These are phyloP conservation scores for Enteromius paludinosus DNA, from an alignment of 2,797 vertebrate species.

Conservation along the genomic window DNA sequence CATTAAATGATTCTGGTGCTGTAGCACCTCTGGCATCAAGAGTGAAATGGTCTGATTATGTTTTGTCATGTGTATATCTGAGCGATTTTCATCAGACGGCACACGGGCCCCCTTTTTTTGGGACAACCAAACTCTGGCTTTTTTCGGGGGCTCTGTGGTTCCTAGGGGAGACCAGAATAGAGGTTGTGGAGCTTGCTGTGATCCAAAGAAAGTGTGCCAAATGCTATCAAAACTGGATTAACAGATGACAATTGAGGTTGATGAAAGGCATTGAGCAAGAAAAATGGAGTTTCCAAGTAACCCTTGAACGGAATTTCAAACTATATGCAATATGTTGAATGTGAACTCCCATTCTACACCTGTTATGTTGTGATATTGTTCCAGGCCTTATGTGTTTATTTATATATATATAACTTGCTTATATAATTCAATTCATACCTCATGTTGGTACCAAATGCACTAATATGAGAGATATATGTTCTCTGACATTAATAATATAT, in stretches of 20 bases:
- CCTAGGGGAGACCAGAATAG: constrained; percentile 83
- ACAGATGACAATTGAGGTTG: constrained; percentile 80
- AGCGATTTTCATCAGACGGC: constrained; percentile 72
- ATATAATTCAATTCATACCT: not conserved
- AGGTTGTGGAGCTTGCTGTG: constrained; percentile 84
- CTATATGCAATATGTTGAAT: constrained; percentile 54
- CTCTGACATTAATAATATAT: not conserved
- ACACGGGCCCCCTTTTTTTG: constrained; percentile 68
- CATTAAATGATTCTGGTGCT: constrained; percentile 57
- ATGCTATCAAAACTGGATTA: constrained; percentile 88
- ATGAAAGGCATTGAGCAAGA: constrained; percentile 72
- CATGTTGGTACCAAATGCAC: not conserved
- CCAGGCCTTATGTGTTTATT: no score
- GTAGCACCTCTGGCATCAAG: not conserved
- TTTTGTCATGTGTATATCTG: constrained; percentile 55
- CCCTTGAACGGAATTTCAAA: constrained; percentile 76
- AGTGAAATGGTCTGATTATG: constrained; percentile 41
- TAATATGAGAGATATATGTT: not conserved
- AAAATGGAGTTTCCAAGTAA: constrained; percentile 80
- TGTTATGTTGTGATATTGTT: constrained; percentile 28
- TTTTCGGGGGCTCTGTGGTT: constrained; percentile 80
- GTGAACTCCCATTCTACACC: constrained; percentile 31
- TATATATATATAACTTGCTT: not conserved
- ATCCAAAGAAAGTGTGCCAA: constrained; percentile 86
- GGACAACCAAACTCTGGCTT: constrained; percentile 74